These are phyloP conservation scores for Promerops cafer DNA, from an alignment of 2,113 vertebrate species.

Conservation along the genomic window DNA sequence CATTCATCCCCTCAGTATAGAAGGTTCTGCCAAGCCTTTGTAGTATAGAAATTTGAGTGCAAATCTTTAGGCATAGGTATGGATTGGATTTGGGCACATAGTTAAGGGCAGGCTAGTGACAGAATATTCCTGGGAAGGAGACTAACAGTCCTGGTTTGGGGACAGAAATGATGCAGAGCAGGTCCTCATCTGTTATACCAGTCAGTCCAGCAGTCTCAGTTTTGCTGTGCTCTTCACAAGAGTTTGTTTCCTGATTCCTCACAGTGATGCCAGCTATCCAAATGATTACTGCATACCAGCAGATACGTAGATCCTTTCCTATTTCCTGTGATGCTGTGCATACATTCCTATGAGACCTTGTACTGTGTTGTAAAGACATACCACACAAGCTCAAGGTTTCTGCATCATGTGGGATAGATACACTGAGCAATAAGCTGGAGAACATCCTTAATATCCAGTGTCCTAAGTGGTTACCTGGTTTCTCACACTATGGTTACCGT, in stretches of 20 bases:
- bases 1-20: accelerated
- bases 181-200: accelerated
- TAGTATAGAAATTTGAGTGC: accelerated
- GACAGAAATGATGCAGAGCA: accelerated
- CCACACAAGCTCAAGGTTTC: neutral
- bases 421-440: neutral
- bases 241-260: neutral
- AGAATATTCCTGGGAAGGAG: neutral
- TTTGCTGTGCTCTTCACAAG: neutral
- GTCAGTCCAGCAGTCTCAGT: neutral
- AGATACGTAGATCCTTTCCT: neutral
- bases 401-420: neutral
- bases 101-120: neutral
- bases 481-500: neutral
- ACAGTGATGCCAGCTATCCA: neutral
- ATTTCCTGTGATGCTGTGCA: neutral
- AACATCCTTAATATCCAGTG: neutral
- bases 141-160: neutral
- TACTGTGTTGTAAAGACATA: neutral
- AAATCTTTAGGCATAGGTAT: neutral
- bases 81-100: accelerated
- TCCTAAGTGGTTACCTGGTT: neutral
- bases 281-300: neutral
- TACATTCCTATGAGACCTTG: neutral
- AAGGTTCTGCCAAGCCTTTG: neutral